Evolutionary conservation across 2,888 invertebrate genomes (phyloP).

Genomic region (Metalampra italica): DNA sequence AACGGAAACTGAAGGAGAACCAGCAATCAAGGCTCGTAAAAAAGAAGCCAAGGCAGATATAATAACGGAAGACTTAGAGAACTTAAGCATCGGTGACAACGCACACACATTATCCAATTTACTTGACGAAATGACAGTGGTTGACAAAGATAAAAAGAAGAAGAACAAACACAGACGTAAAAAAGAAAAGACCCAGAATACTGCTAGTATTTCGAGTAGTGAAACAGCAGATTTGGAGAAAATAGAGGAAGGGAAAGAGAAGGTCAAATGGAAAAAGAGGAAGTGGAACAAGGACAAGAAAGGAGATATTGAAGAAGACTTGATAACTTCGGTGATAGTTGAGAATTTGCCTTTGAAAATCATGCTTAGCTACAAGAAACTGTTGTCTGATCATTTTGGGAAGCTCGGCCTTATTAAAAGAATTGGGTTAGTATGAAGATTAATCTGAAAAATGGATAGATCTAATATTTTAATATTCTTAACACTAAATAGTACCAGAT

Average conservation of each 20-base stretch:
- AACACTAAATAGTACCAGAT: too few species aligned
- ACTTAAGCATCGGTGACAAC: constrained; percentile 60
- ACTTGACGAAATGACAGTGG: constrained; percentile 63
- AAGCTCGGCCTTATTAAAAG: constrained; percentile 50
- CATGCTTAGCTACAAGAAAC: constrained; percentile 47
- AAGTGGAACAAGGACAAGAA: constrained; percentile 64
- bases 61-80: constrained; percentile 52
- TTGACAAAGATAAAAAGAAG: constrained; percentile 51
- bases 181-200: constrained; percentile 28
- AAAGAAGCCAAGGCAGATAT: constrained; percentile 41
- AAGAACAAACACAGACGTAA: constrained; percentile 38
- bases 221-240: constrained; percentile 24
- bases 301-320: constrained; percentile 27
- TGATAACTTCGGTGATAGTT: constrained; percentile 40
- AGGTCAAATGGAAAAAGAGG: constrained; percentile 56
- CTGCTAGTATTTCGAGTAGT: constrained; percentile 15
- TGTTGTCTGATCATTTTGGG: constrained; percentile 50
- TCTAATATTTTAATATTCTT: background rate
- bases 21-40: constrained; percentile 37
- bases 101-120: constrained; percentile 53
- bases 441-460: background rate
- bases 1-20: constrained; percentile 33
- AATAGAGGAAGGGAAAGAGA: constrained; percentile 40
- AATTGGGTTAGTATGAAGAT: constrained; percentile 48
- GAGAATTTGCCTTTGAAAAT: constrained; percentile 56